A percentile compares a stretch with the other conserved stretches of the same genome.
phyloP scores from a whole-genome alignment of 2,113 vertebrate species.

The Calonectris borealis region DNA sequence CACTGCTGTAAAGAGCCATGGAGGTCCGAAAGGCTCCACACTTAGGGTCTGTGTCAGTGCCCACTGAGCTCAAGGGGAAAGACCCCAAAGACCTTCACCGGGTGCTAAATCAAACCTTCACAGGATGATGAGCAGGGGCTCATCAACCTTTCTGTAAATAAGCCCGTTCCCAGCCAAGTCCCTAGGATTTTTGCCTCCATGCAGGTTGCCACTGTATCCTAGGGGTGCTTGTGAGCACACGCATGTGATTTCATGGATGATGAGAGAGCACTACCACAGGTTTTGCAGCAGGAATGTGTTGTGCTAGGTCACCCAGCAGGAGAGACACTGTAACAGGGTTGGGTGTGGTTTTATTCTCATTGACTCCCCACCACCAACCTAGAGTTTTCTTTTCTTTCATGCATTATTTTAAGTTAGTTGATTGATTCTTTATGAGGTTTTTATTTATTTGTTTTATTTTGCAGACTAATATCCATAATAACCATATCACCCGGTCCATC shows the following conservation, averaged over 20 bases:
- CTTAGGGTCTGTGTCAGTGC: background rate
- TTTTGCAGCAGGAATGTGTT: background rate
- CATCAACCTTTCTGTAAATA: background rate
- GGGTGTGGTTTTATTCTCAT: background rate
- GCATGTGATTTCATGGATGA: fast-evolving
- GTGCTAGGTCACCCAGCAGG: background rate
- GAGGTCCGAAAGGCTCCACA: background rate
- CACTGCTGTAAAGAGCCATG: background rate
- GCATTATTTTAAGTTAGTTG: background rate
- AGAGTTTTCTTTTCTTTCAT: background rate
- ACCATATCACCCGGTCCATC: background rate
- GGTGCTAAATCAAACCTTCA: background rate
- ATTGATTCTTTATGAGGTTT: background rate
- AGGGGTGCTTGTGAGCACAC: background rate
- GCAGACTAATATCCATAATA: background rate
- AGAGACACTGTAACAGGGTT: background rate
- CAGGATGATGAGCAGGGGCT: background rate
- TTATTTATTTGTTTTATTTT: background rate
- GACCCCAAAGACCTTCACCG: background rate
- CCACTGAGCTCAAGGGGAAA: background rate
- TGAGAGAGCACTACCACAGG: background rate
- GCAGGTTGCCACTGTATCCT: background rate
- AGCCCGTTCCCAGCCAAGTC: background rate
- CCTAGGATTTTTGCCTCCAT: background rate
- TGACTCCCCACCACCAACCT: background rate